Conservation (phyloP, 2,888 invertebrate species). For the Sphinx pinastri region DNA sequence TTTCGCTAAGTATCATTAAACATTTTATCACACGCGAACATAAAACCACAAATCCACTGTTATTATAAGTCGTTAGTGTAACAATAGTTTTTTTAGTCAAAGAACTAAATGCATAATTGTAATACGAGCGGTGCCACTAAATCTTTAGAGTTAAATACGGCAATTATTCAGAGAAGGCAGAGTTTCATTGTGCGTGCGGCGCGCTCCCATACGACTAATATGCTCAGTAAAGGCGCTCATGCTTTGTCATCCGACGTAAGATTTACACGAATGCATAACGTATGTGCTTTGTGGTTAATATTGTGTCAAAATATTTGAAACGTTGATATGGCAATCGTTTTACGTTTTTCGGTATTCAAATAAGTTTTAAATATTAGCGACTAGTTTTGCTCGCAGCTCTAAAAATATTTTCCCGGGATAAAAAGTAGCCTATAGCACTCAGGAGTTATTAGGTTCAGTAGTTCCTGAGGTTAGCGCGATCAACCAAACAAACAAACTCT, state of each 20-base stretch:
- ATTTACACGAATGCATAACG: constrained; percentile 63
- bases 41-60: constrained; percentile 36
- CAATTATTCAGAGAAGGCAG: constrained; percentile 76
- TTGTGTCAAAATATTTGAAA: not conserved
- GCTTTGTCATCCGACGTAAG: constrained; percentile 74
- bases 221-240: constrained; percentile 76
- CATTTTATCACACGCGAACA: constrained; percentile 24
- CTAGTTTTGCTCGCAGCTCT: too few species aligned
- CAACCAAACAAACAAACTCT: too few species aligned
- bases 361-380: too few species aligned
- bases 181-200: constrained; percentile 68
- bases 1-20: not conserved
- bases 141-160: constrained; percentile 71
- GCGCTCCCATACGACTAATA: constrained; percentile 52
- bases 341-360: not conserved
- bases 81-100: constrained; percentile 66
- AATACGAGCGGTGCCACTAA: constrained; percentile 61
- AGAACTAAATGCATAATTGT: constrained; percentile 65
- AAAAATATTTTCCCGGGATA: too few species aligned
- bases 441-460: too few species aligned
- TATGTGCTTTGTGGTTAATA: constrained; percentile 37
- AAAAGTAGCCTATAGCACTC: too few species aligned
- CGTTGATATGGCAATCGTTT: not conserved
- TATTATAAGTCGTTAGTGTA: constrained; percentile 36
- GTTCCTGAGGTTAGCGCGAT: too few species aligned